Percentiles rank a stretch among this genome's conserved stretches.
Evolutionary conservation across 30 jellyfish, hydroid and myxozoan species (phyloP).

Genomic region (Sanderia malayensis): DNA sequence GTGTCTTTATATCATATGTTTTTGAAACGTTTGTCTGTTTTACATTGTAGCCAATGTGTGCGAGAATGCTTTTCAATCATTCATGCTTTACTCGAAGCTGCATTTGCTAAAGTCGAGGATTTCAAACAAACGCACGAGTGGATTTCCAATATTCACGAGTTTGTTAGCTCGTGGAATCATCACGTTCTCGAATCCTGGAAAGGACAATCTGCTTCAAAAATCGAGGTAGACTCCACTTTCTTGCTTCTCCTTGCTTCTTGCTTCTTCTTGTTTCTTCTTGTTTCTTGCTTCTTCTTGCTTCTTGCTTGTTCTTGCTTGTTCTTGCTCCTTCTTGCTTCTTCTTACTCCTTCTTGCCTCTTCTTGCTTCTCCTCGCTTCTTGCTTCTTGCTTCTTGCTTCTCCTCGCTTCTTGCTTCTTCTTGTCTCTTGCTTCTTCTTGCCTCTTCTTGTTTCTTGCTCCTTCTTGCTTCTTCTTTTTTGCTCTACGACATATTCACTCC

Average conservation of each 20-base stretch:
- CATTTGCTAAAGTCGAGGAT: conserved; percentile 33
- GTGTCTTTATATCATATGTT: too few relatives aligned
- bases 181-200: conserved; percentile 50
- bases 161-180: conserved; percentile 54
- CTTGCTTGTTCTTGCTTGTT: not conserved
- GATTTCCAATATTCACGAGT: conserved; percentile 39
- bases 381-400: not conserved
- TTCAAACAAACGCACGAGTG: conserved; percentile 45
- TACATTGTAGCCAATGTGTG: conserved; percentile 25
- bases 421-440: not conserved
- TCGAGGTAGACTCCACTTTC: conserved; percentile 59
- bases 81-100: conserved; percentile 29
- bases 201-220: conserved; percentile 70
- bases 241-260: too few relatives aligned
- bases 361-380: not conserved
- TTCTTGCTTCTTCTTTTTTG: too few relatives aligned
- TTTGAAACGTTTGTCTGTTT: too few relatives aligned
- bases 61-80: conserved; percentile 21
- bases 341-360: not conserved
- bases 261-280: too few relatives aligned
- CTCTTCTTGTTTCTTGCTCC: not conserved
- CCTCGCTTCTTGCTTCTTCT: not conserved
- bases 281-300: not conserved
- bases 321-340: not conserved
- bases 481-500: too few relatives aligned